These are phyloP conservation scores for Nothoprocta perdicaria DNA, from an alignment of 2,113 vertebrate genomes.

Conservation along the genomic window DNA sequence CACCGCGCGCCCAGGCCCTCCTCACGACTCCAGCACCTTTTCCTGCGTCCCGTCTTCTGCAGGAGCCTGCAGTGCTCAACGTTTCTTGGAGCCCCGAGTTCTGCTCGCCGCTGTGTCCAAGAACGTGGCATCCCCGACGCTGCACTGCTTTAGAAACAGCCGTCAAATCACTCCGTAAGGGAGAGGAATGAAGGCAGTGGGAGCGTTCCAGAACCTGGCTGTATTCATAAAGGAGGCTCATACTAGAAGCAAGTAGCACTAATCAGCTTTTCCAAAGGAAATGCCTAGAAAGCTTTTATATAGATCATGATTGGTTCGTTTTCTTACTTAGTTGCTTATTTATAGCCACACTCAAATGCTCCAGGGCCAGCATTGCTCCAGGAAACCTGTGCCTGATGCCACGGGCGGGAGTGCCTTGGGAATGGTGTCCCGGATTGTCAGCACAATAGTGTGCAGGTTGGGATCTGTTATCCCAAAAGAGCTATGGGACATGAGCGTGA, in stretches of 20 bases:
- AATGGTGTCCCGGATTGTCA: background rate
- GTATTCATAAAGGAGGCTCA: background rate
- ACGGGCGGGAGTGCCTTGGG: background rate
- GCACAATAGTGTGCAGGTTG: background rate
- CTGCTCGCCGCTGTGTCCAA: background rate
- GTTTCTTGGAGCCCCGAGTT: background rate
- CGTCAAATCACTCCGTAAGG: background rate
- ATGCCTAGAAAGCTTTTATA: conserved; percentile 59
- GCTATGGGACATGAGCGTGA: background rate
- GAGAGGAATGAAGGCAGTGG: conserved; percentile 7
- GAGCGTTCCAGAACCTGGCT: conserved; percentile 6
- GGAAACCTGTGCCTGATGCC: conserved; percentile 19
- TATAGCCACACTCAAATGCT: conserved; percentile 38
- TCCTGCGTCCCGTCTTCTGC: background rate
- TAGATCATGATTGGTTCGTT: conserved; percentile 40
- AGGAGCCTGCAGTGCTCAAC: background rate
- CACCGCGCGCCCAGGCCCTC: background rate
- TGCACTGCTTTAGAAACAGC: conserved; percentile 4
- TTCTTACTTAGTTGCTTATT: conserved; percentile 52
- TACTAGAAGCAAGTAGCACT: conserved; percentile 53
- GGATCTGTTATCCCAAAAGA: background rate
- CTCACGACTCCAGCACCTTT: background rate
- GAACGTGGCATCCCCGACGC: background rate
- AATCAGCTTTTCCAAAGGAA: conserved; percentile 65
- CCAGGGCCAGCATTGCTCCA: conserved; percentile 8